phyloP scores from a whole-genome alignment of 2,888 invertebrate genomes.

The Eupithecia tripunctaria region DNA sequence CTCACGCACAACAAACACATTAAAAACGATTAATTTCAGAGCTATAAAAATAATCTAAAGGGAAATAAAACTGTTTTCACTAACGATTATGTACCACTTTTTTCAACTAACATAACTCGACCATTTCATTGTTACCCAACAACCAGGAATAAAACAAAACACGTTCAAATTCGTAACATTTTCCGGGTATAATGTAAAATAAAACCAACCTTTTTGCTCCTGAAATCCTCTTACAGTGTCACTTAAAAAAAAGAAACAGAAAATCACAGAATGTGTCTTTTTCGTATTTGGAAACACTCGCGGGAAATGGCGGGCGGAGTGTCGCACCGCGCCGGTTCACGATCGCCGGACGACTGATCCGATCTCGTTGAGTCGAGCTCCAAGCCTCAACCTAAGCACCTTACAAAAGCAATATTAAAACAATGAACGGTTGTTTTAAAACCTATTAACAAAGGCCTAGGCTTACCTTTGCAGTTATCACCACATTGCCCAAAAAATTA shows the following conservation, averaged over 20 bases:
- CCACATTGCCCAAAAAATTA: conserved; percentile 29
- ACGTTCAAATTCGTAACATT: conserved; percentile 30
- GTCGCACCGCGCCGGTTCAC: conserved; percentile 64
- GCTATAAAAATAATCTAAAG: conserved; percentile 6
- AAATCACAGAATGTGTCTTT: conserved; percentile 55
- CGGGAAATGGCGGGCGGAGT: conserved; percentile 55
- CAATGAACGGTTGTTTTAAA: conserved; percentile 59
- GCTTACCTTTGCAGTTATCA: conserved; percentile 41
- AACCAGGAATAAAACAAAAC: conserved; percentile 44
- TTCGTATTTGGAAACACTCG: conserved; percentile 69
- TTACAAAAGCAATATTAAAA: conserved; percentile 46
- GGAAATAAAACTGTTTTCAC: conserved; percentile 35
- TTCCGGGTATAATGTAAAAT: conserved; percentile 14
- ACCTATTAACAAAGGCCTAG: conserved; percentile 51
- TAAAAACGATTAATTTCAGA: background rate
- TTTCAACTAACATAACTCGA: conserved; percentile 50
- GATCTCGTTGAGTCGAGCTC: conserved; percentile 7
- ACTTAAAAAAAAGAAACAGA: conserved; percentile 63
- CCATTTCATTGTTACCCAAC: conserved; percentile 49
- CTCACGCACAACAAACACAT: background rate
- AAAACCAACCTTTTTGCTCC: conserved; percentile 49
- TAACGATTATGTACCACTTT: conserved; percentile 35
- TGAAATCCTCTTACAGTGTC: conserved; percentile 72
- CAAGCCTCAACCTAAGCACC: conserved; percentile 19
- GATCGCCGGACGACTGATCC: conserved; percentile 54